Percentiles rank a stretch among this genome's conserved stretches.
phyloP scores from a whole-genome alignment of 2,888 invertebrate species.

The Drosophila formosana region DNA sequence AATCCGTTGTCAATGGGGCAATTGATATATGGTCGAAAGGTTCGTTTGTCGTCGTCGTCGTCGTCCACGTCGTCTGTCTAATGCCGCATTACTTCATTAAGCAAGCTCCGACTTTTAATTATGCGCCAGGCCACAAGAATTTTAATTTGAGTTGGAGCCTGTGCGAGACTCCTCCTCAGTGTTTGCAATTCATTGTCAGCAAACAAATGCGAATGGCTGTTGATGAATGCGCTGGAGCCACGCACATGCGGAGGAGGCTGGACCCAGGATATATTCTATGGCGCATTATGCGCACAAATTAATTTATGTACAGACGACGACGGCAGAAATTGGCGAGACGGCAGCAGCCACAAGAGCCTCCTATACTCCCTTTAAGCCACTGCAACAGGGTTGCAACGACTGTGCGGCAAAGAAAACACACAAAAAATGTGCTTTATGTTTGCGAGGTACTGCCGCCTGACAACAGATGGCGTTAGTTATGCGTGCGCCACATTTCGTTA shows the following conservation, averaged over 20 bases:
- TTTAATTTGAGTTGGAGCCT: conserved; percentile 72
- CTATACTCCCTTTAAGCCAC: not conserved
- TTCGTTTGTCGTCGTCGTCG: conserved; percentile 34
- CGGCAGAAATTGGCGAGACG: conserved; percentile 26
- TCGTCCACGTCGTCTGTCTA: conserved; percentile 48
- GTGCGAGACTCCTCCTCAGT: conserved; percentile 1
- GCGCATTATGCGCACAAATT: conserved; percentile 79
- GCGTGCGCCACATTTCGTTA: too few species aligned
- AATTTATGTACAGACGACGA: conserved; percentile 70
- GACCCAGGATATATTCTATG: conserved; percentile 60
- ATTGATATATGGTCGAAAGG: conserved; percentile 53
- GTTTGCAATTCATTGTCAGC: conserved; percentile 81
- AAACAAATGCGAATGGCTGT: conserved; percentile 76
- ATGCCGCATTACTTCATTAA: conserved; percentile 74
- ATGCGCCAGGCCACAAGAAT: conserved; percentile 65
- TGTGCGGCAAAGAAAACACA: not conserved
- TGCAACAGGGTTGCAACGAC: conserved; percentile 3
- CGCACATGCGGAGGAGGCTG: conserved; percentile 69
- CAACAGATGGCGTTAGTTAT: conserved; percentile 5
- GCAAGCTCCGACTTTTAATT: conserved; percentile 72
- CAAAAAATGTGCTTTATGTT: not conserved
- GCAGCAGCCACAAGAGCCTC: conserved; percentile 16
- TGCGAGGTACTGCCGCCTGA: not conserved
- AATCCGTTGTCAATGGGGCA: conserved; percentile 54
- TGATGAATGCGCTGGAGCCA: conserved; percentile 83